A percentile compares a stretch with the other conserved stretches of the same genome.
These are phyloP conservation scores for Drosophila tsacasi DNA, from an alignment of 1,140 invertebrate genomes.

Conservation along the genomic window DNA sequence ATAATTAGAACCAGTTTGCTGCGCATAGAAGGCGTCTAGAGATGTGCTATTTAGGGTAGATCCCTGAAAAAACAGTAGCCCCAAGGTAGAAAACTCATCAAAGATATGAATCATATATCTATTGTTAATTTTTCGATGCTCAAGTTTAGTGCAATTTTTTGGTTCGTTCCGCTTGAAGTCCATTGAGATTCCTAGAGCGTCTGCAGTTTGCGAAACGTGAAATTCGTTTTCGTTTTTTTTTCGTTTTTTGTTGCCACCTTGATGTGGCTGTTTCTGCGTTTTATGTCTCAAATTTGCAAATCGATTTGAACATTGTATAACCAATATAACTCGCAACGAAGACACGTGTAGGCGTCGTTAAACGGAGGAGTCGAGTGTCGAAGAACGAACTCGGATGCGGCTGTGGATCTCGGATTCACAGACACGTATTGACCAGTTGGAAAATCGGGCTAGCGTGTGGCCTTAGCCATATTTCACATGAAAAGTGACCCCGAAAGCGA, in stretches of 20 bases:
- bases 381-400: slow-evolving; percentile 5
- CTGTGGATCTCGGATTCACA: slow-evolving; percentile 49
- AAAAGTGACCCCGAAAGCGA: slow-evolving; percentile 50
- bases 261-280: slow-evolving; percentile 29
- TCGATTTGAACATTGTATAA: slow-evolving; percentile 60
- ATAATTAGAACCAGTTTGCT: slow-evolving; percentile 77
- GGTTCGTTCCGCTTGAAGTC: neutral
- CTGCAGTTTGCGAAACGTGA: neutral
- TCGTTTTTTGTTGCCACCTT: slow-evolving; percentile 15
- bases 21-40: slow-evolving; percentile 25
- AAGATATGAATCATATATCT: slow-evolving; percentile 13
- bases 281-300: slow-evolving; percentile 67
- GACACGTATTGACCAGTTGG: slow-evolving; percentile 49
- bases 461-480: slow-evolving; percentile 24
- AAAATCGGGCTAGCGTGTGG: slow-evolving; percentile 30
- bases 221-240: neutral
- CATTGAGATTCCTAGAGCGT: slow-evolving; percentile 34
- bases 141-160: slow-evolving; percentile 5
- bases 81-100: slow-evolving; percentile 7
- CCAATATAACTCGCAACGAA: slow-evolving; percentile 17
- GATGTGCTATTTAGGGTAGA: slow-evolving; percentile 1
- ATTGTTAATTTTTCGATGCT: slow-evolving; percentile 10
- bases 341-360: slow-evolving; percentile 72
- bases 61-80: neutral
- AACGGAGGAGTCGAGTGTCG: slow-evolving; percentile 24